Evolutionary conservation across 2,888 invertebrate species (phyloP).

Genomic region (Eupithecia exiguata): DNA sequence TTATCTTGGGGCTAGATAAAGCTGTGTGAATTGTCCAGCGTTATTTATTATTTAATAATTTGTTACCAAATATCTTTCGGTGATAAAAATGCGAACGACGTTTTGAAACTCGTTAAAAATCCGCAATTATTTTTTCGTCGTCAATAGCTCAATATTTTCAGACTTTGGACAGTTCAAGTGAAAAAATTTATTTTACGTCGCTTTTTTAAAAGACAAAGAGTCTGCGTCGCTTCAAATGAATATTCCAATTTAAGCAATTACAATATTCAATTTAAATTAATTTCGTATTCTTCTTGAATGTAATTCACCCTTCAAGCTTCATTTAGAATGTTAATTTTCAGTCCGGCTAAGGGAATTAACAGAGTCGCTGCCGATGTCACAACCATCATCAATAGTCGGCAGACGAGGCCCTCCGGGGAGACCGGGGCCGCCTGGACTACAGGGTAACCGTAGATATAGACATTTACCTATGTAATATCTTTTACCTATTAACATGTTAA

Average conservation of each 20-base stretch:
- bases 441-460: conserved; percentile 75
- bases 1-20: too few relatives aligned
- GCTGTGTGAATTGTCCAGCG: too few relatives aligned
- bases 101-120: too few relatives aligned
- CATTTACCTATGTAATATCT: neutral
- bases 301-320: neutral
- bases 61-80: too few relatives aligned
- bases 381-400: conserved; percentile 86
- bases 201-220: neutral
- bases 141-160: too few relatives aligned
- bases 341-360: conserved; percentile 90
- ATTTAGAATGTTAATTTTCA: conserved; percentile 58
- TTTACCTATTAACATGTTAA: too few relatives aligned
- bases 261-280: neutral
- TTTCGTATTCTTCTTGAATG: neutral
- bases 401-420: conserved; percentile 88
- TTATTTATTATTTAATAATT: too few relatives aligned
- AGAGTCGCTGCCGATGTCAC: conserved; percentile 84
- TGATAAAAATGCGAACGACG: too few relatives aligned
- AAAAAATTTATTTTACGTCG: neutral
- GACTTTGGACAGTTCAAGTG: neutral
- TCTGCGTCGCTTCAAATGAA: neutral
- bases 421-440: conserved; percentile 87
- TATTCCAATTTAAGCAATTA: neutral
- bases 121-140: too few relatives aligned